phyloP scores from a whole-genome alignment of 2,113 vertebrate genomes.

The Rhadina sibilatrix region DNA sequence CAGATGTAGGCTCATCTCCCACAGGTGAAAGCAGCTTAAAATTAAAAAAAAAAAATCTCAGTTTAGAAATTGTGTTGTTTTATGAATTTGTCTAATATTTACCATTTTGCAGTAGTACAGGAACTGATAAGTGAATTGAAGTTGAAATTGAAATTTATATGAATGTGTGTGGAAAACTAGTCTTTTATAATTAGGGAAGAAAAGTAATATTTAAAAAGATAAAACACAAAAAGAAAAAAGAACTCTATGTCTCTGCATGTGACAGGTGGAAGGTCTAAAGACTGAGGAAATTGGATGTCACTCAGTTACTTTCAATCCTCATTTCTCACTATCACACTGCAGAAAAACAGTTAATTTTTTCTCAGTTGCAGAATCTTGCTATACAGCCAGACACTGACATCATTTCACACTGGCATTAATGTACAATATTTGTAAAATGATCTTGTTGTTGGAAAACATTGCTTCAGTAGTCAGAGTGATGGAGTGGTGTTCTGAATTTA shows the following conservation, averaged over 20 bases:
- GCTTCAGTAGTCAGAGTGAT: neutral
- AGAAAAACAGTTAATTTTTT: neutral
- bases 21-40: neutral
- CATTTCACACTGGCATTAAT: neutral
- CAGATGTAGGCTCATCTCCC: neutral
- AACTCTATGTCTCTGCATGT: neutral
- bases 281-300: neutral
- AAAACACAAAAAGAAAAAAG: neutral
- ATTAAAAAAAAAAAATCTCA: rapidly evolving
- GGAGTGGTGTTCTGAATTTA: neutral
- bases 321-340: neutral
- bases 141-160: neutral
- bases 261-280: neutral
- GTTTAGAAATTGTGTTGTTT: neutral
- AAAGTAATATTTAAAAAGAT: neutral
- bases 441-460: neutral
- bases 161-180: neutral
- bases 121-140: neutral
- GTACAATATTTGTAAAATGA: neutral
- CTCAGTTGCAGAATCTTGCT: neutral
- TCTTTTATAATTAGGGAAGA: neutral
- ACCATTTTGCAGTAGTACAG: neutral
- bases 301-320: neutral
- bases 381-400: neutral
- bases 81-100: neutral